phyloP scores from a whole-genome alignment of 2,888 invertebrate genomes.

The Chrysolina americana region DNA sequence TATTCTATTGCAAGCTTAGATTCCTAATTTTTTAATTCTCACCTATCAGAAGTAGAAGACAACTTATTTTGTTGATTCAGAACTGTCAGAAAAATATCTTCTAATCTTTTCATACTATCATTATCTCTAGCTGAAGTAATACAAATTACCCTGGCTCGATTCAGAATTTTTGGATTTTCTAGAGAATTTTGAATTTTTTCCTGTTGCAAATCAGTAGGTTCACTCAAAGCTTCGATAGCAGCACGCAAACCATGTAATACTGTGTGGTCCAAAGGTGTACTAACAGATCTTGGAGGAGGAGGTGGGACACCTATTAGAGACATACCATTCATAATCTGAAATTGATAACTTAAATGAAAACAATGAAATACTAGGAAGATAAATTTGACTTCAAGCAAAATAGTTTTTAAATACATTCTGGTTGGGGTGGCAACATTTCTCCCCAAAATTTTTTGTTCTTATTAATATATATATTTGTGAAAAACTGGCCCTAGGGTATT shows the following conservation, averaged over 20 bases:
- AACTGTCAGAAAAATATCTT: conserved; percentile 89
- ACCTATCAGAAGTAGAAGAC: conserved; percentile 76
- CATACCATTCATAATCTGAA: conserved; percentile 85
- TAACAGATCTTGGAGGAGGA: conserved; percentile 68
- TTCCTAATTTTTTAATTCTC: conserved; percentile 37
- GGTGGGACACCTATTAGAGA: conserved; percentile 87
- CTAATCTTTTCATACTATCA: conserved; percentile 86
- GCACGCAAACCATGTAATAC: conserved; percentile 88
- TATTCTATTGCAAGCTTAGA: neutral
- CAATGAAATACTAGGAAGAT: neutral
- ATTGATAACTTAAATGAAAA: conserved; percentile 34
- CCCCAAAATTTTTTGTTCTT: too few relatives aligned
- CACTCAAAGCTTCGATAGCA: conserved; percentile 88
- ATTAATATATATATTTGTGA: too few relatives aligned
- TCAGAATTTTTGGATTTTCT: conserved; percentile 65
- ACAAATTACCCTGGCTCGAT: conserved; percentile 88
- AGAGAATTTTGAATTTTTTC: conserved; percentile 69
- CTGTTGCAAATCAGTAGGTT: conserved; percentile 84
- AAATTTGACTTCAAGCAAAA: too few relatives aligned
- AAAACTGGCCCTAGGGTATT: too few relatives aligned
- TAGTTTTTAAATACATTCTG: too few relatives aligned
- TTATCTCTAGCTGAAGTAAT: conserved; percentile 92
- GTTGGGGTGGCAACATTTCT: too few relatives aligned
- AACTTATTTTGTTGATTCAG: conserved; percentile 86
- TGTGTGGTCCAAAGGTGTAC: conserved; percentile 77